Conservation (phyloP, 2,113 vertebrate species). For the Colinus virginianus region DNA sequence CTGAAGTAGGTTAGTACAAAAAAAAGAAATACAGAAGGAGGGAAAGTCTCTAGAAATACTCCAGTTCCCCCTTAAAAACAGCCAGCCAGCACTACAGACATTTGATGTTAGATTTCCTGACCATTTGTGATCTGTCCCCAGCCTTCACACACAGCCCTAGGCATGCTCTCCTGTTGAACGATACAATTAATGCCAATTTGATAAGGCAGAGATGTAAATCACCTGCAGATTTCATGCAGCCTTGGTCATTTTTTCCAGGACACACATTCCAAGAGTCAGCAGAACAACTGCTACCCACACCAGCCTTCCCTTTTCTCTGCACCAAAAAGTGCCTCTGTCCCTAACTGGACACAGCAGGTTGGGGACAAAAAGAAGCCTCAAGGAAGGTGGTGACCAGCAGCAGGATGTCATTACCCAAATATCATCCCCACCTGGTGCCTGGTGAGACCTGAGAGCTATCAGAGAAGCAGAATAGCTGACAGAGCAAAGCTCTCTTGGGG, state of each 20-base stretch:
- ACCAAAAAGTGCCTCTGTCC: background rate
- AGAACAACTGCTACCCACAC: background rate
- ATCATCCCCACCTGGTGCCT: background rate
- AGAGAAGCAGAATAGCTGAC: background rate
- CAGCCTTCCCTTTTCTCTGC: background rate
- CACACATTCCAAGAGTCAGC: background rate
- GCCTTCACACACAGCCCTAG: background rate
- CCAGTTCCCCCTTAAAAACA: background rate
- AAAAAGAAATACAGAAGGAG: background rate
- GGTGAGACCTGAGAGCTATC: background rate
- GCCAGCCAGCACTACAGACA: background rate
- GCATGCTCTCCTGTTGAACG: background rate
- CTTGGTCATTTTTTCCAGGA: background rate
- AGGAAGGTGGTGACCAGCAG: background rate
- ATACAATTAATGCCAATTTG: rapidly evolving
- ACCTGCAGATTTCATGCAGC: background rate
- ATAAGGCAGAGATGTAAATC: background rate
- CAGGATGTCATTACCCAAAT: background rate
- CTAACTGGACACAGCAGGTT: background rate
- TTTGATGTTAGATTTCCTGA: background rate
- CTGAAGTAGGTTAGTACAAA: conserved; percentile 22
- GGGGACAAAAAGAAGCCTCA: background rate
- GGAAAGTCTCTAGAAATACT: background rate
- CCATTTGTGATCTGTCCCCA: background rate
- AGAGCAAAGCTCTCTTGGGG: background rate